phyloP scores from a whole-genome alignment of 2,797 vertebrate genomes.

The Xenops minutus region DNA sequence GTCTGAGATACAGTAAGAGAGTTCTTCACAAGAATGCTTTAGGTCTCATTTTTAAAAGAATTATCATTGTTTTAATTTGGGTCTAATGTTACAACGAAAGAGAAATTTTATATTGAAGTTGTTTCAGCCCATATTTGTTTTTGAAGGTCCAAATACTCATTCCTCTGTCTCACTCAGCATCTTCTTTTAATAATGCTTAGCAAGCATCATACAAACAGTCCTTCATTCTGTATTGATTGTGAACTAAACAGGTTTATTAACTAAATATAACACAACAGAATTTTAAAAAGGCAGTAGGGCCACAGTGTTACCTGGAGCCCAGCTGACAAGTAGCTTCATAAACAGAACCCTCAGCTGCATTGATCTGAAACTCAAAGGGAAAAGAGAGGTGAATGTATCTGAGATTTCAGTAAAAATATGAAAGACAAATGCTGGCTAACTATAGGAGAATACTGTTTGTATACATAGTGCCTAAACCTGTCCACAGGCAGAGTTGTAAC shows the following conservation, averaged over 20 bases:
- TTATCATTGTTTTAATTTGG: neutral
- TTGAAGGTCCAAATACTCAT: neutral
- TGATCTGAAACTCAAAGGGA: neutral
- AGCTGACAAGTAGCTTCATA: constrained; percentile 2
- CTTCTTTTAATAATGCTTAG: neutral
- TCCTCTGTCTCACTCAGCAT: neutral
- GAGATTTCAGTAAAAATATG: neutral
- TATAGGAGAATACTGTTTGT: neutral
- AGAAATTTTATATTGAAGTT: neutral
- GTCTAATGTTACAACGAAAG: neutral
- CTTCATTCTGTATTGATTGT: constrained; percentile 12
- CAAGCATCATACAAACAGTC: neutral
- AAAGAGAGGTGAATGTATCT: neutral
- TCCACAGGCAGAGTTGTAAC: neutral
- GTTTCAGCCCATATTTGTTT: neutral
- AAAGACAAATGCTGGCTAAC: neutral
- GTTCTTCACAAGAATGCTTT: neutral
- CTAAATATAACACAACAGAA: neutral
- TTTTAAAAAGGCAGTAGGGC: neutral
- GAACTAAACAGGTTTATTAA: constrained; percentile 43
- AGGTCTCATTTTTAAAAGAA: neutral
- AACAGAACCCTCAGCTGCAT: neutral
- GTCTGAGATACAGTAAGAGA: neutral
- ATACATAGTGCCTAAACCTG: neutral
- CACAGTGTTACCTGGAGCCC: neutral